Evolutionary conservation across 2,797 vertebrate genomes (phyloP).

Genomic region (Pristis pectinata): DNA sequence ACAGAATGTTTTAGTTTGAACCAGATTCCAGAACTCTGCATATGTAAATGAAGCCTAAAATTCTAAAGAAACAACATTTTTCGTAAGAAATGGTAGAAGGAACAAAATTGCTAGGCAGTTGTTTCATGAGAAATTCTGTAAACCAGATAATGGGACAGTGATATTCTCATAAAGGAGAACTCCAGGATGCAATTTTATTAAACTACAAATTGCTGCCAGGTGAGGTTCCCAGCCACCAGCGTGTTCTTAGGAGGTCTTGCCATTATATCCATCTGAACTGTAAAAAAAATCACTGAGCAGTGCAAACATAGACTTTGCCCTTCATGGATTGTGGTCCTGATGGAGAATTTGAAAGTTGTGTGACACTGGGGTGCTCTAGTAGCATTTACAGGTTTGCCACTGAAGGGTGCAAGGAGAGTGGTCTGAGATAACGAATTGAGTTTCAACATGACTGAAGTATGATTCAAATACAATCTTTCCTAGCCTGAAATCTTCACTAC

Average conservation of each 20-base stretch:
- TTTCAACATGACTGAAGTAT: not conserved
- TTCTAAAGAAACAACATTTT: slow-evolving; percentile 9
- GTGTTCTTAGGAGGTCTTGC: not conserved
- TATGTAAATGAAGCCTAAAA: slow-evolving; percentile 26
- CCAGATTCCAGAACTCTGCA: not conserved
- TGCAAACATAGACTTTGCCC: not conserved
- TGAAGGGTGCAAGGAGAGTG: not conserved
- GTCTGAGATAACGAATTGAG: not conserved
- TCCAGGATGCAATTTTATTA: not conserved
- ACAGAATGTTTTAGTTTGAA: slow-evolving; percentile 32
- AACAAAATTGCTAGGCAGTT: not conserved
- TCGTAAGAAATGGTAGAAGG: not conserved
- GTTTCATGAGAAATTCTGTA: not conserved
- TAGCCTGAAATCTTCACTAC: not conserved
- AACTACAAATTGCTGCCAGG: not conserved
- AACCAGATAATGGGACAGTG: not conserved
- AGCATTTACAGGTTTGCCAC: not conserved
- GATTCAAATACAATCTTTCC: not conserved
- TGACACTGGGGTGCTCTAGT: too few relatives aligned
- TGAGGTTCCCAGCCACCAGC: not conserved
- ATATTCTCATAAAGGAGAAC: not conserved
- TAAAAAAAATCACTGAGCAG: not conserved
- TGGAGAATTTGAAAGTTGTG: not conserved
- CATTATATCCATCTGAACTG: not conserved
- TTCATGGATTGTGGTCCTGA: not conserved